Percentiles rank a stretch among this genome's conserved stretches.
These are phyloP conservation scores for Pampusana beccarii DNA, from an alignment of 2,113 vertebrate genomes.

Conservation along the genomic window DNA sequence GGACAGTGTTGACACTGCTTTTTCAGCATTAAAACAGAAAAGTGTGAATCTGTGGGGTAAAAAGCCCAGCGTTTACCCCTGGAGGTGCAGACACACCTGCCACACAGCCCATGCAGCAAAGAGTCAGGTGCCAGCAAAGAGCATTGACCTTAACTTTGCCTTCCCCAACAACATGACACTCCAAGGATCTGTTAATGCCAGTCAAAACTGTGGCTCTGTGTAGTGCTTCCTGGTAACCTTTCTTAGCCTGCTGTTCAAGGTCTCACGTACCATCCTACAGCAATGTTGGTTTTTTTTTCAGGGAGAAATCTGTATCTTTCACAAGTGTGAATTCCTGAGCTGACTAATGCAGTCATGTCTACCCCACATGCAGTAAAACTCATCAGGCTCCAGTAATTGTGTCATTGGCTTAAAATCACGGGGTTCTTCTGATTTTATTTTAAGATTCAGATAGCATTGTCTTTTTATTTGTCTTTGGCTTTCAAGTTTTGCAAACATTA, in stretches of 20 bases:
- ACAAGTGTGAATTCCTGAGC: neutral
- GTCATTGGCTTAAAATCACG: neutral
- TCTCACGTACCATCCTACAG: neutral
- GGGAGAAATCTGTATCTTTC: neutral
- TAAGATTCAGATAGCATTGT: neutral
- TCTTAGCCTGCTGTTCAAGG: neutral
- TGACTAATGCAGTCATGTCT: neutral
- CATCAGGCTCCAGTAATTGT: neutral
- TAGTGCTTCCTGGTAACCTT: neutral
- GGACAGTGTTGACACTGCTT: neutral
- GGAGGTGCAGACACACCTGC: neutral
- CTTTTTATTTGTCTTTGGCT: neutral
- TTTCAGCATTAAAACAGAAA: neutral
- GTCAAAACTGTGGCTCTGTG: neutral
- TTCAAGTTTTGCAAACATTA: neutral
- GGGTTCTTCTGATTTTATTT: neutral
- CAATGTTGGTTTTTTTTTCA: neutral
- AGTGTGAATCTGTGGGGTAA: neutral
- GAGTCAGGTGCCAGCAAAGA: neutral
- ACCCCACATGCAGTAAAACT: neutral
- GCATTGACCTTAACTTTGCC: neutral
- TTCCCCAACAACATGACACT: fast-evolving
- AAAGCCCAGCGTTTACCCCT: neutral
- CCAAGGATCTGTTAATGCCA: fast-evolving
- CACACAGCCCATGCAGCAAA: fast-evolving